Percentiles rank a stretch among this genome's conserved stretches.
phyloP scores from a whole-genome alignment of 2,797 vertebrate species.

The Sarcophilus harrisii region DNA sequence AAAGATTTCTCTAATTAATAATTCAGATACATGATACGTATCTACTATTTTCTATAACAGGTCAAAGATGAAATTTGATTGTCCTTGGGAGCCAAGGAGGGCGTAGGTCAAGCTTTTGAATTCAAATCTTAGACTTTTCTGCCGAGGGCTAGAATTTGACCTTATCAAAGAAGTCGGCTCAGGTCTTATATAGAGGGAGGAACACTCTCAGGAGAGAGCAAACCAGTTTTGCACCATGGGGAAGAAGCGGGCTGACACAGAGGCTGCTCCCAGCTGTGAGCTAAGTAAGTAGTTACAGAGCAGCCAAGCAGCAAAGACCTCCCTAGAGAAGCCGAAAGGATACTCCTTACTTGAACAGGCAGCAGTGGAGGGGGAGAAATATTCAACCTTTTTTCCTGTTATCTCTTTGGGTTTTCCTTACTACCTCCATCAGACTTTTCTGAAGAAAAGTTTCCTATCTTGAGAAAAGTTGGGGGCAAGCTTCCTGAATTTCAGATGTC shows the following conservation, averaged over 20 bases:
- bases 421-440: conserved; percentile 9
- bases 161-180: conserved; percentile 68
- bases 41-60: conserved; percentile 50
- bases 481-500: conserved; percentile 1
- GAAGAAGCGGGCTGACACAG: conserved; percentile 58
- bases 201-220: background rate
- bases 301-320: background rate
- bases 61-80: conserved; percentile 64
- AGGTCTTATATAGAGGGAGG: conserved; percentile 68
- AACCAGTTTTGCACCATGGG: conserved; percentile 69
- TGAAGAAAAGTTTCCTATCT: background rate
- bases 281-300: conserved; percentile 78
- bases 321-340: background rate
- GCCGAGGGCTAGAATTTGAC: conserved; percentile 33
- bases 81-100: conserved; percentile 55
- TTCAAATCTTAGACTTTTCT: conserved; percentile 27
- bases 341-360: background rate
- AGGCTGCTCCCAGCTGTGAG: conserved; percentile 74
- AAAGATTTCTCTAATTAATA: conserved; percentile 44
- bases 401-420: conserved; percentile 14
- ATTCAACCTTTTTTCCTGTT: background rate
- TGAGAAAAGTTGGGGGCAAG: background rate
- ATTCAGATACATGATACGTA: conserved; percentile 25
- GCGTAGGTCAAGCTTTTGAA: conserved; percentile 64
- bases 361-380: background rate